Conservation (phyloP, 2,113 vertebrate species). For the Rhodinocichla rosea region DNA sequence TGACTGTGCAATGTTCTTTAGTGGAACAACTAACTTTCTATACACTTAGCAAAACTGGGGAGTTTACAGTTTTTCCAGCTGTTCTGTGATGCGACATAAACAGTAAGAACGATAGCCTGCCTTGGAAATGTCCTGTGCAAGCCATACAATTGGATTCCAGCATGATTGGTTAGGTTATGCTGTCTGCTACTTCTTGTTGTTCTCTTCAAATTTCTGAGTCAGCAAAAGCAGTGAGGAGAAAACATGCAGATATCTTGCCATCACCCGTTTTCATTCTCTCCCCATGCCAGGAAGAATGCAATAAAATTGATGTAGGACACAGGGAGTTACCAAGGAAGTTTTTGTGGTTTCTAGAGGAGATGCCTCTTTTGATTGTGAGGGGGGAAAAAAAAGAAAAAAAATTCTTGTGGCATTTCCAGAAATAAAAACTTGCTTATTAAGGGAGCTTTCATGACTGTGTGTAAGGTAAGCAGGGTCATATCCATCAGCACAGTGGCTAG, state of each 20-base stretch:
- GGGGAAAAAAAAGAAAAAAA: fast-evolving
- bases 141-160: background rate
- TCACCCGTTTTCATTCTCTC: slow-evolving; percentile 28
- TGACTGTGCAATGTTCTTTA: background rate
- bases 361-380: background rate
- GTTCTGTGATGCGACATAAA: slow-evolving; percentile 58
- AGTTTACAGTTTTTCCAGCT: slow-evolving; percentile 55
- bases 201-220: slow-evolving; percentile 54
- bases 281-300: background rate
- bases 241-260: slow-evolving; percentile 13
- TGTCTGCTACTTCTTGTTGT: slow-evolving; percentile 4
- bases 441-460: background rate
- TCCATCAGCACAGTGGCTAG: background rate
- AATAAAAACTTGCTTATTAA: background rate
- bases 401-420: background rate
- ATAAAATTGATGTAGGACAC: background rate
- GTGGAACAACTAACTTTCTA: slow-evolving; percentile 23
- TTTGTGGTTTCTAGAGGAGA: background rate
- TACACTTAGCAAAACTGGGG: slow-evolving; percentile 29
- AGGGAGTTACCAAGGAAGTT: slow-evolving; percentile 6
- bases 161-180: slow-evolving; percentile 19
- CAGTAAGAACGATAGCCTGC: background rate
- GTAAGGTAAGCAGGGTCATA: background rate
- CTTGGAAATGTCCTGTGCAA: background rate
- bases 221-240: slow-evolving; percentile 24